Evolutionary conservation across 1,140 invertebrate species (phyloP).

Genomic region (Drosophila chauvacae): DNA sequence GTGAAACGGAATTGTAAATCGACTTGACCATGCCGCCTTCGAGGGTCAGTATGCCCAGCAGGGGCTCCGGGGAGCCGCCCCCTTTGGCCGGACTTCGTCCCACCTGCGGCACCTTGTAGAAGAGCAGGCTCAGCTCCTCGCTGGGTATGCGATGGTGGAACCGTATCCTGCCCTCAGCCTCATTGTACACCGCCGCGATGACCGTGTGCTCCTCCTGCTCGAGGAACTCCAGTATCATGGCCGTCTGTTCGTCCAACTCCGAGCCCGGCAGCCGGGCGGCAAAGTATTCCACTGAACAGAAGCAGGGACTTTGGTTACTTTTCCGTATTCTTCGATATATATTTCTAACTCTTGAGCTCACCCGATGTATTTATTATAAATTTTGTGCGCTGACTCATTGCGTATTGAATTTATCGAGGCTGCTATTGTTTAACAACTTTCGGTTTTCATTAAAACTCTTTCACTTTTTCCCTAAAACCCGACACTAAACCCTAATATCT

Average conservation of each 20-base stretch:
- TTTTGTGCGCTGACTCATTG: conserved; percentile 69
- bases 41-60: conserved; percentile 83
- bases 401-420: conserved; percentile 11
- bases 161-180: conserved; percentile 80
- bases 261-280: conserved; percentile 59
- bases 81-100: conserved; percentile 27
- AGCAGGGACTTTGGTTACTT: not conserved
- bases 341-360: conserved; percentile 11
- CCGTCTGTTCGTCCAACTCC: conserved; percentile 76
- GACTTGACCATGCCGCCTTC: conserved; percentile 84
- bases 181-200: conserved; percentile 79
- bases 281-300: conserved; percentile 77
- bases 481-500: conserved; percentile 42
- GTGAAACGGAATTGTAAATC: conserved; percentile 85
- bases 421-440: conserved; percentile 29
- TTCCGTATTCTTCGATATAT: not conserved
- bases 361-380: conserved; percentile 77
- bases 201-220: conserved; percentile 84
- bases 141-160: conserved; percentile 84
- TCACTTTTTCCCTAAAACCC: conserved; percentile 51
- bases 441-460: conserved; percentile 61
- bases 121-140: conserved; percentile 83
- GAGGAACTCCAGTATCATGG: conserved; percentile 80
- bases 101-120: conserved; percentile 84
- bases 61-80: conserved; percentile 42